Evolutionary conservation across 1,140 invertebrate species (phyloP).

Genomic region (Brachionus asplanchnoidis): DNA sequence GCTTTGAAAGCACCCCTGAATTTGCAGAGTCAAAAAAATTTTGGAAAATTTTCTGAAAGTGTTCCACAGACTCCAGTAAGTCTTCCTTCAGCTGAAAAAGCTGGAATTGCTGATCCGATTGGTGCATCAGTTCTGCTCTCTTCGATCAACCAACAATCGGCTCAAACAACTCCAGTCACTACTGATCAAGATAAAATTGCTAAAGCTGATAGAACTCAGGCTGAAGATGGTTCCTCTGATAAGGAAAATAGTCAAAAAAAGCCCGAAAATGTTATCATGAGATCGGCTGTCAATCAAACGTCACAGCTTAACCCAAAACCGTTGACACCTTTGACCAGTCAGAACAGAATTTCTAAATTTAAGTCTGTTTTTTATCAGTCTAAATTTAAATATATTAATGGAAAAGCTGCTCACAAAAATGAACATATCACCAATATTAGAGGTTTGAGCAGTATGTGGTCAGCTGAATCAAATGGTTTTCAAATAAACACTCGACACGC

Average conservation of each 20-base stretch:
- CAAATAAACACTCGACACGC: constrained; percentile 77
- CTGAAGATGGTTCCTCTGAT: not conserved
- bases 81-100: not conserved
- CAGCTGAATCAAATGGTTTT: constrained; percentile 87
- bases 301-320: not conserved
- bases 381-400: constrained; percentile 86
- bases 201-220: not conserved
- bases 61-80: not conserved
- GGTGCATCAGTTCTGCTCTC: not conserved
- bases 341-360: not conserved
- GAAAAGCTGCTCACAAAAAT: constrained; percentile 78
- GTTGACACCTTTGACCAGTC: not conserved
- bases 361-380: constrained; percentile 68
- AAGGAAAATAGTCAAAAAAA: constrained; percentile 7
- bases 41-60: not conserved
- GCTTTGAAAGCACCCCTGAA: not conserved
- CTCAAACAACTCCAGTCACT: not conserved
- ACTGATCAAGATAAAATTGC: not conserved
- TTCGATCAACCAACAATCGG: not conserved
- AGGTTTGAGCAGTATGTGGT: constrained; percentile 80
- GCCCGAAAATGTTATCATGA: not conserved
- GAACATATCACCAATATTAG: constrained; percentile 84
- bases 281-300: not conserved
- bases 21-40: not conserved
- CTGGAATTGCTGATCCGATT: not conserved